Evolutionary conservation across 1,140 invertebrate genomes (phyloP).

Genomic region (Hyles euphorbiae): DNA sequence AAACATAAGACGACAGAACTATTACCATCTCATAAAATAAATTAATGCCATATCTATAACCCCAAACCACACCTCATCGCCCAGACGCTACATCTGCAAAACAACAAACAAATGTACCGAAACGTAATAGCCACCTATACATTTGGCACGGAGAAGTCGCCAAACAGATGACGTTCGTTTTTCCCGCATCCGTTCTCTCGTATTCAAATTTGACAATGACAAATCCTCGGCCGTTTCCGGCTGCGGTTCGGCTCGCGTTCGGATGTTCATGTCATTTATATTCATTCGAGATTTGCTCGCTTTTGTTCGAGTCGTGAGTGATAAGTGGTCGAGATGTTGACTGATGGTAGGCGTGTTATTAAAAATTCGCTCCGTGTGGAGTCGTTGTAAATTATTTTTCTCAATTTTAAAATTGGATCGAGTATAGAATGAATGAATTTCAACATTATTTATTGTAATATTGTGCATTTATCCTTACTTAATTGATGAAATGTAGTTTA

Average conservation of each 20-base stretch:
- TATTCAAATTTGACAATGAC: slow-evolving; percentile 73
- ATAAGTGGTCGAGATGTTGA: slow-evolving; percentile 41
- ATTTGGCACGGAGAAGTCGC: slow-evolving; percentile 10
- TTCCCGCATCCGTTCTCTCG: slow-evolving; percentile 53
- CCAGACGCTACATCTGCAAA: background rate
- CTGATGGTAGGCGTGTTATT: slow-evolving; percentile 31
- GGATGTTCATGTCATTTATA: slow-evolving; percentile 68
- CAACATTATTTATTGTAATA: too few relatives aligned
- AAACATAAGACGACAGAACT: too few relatives aligned
- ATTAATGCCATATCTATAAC: too few relatives aligned
- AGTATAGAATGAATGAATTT: too few relatives aligned
- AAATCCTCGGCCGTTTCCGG: slow-evolving; percentile 68
- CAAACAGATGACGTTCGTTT: slow-evolving; percentile 60
- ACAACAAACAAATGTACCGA: slow-evolving; percentile 4
- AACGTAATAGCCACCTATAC: slow-evolving; percentile 11
- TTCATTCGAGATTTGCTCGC: slow-evolving; percentile 41
- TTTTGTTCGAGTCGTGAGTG: slow-evolving; percentile 33
- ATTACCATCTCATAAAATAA: too few relatives aligned
- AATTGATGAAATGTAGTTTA: too few relatives aligned
- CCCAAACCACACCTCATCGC: too few relatives aligned
- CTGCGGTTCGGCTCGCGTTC: slow-evolving; percentile 38
- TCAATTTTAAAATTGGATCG: too few relatives aligned
- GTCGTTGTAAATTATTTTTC: too few relatives aligned
- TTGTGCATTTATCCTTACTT: too few relatives aligned
- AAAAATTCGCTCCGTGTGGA: slow-evolving; percentile 20